Evolutionary conservation across 2,113 vertebrate species (phyloP), one percentile per base, ranked within the genome.

Genomic region (Callithrix jacchus): DNA sequence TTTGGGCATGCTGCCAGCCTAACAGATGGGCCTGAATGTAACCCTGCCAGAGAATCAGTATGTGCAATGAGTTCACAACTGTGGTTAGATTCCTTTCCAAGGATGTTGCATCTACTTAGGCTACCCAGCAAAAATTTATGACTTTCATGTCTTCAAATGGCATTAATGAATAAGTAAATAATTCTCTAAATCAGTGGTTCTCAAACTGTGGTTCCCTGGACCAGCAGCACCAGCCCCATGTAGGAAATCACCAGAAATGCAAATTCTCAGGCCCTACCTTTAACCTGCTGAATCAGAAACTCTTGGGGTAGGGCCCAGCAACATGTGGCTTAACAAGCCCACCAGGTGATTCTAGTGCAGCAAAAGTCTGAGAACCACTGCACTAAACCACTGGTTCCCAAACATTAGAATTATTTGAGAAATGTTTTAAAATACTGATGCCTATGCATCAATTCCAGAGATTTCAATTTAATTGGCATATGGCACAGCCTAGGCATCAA

Each of bases 11-110:
- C 83, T 20, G 98, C 98, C 98, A 98, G 97, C 95, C 93, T 0
- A 13, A 97, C 98, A 99, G 98, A 99, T 98, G 98, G 98, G 93
- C 97, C 93, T 77, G 87, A 96, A 87, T 73, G 91, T 84, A 98
- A 96, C 70, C 94, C 90, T 98, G 98, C 98, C 98, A 98, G 97
- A 98, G 83, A 98, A 96, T 96, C 95, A 94, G 96, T 74, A 96
- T 97, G 97, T 96, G 97, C 96, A 93, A 93, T 94, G 94, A 97
- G 89, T 91, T 97, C 93, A 98, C 95, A 97, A 98, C 97, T 97
- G 98, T 96, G 97, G 96, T 93, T 92, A 96, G 92, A 97, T 92
- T 96, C 90, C 92, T 96, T 98, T 98, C 98, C 98, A 98, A 98
- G 96, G 97, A 97, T 89, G 96, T 86, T 96, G 85, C 64, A 94